Base-by-base conservation (phyloP, 2,113 vertebrate species). In the Strigops habroptila region DNA sequence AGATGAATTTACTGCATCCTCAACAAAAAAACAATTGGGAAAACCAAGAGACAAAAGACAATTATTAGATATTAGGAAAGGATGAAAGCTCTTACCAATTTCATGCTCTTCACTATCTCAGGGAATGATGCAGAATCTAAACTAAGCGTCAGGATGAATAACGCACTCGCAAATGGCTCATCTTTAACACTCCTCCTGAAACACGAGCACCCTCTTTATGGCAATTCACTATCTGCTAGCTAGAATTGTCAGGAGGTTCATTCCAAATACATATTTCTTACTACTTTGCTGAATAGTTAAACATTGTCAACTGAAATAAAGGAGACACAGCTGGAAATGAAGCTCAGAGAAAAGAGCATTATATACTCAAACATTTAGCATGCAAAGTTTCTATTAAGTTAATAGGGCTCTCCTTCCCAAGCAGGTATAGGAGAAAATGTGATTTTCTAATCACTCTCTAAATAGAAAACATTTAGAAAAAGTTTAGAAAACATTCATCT, bases 241-340 rank as follows among this genome's bases (percentile, higher is more conserved):
- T 64, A 14, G 5, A 52, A 64, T 28, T 59, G 60, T 60, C 88
- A 84, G 85, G 91, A 75, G 55, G 85, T 75, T 92, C 88, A 41
- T 78, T 96, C 95, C 95, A 96, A 93, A 90, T 35, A 43, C 57
- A 23, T 81, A 88, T 89, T 94, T 91, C 88, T 93, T 57, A 63
- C 35, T 55, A 27, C 90, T 88, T 37, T 55, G 41, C 80, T 27
- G 69, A 93, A 18, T 67, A 84, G 77, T 39, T 83, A 41, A 94
- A 74, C 63, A 30, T 52, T 91, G 89, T 93, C 83, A 71, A 90
- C 70, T 83, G 93, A 96, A 80, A 88, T 27, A 94, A 93, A 97
- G 86, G 92, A 97, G 93, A 88, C 28, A 11, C 93, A 92, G 96
- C 86, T 96, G 95, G 80, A 81, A 92, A 69, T 0, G 23, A 80